Percentiles rank a stretch among this genome's conserved stretches.
These are phyloP conservation scores for Aselliscus stoliczkanus DNA, from an alignment of 2,797 vertebrate species.

Conservation along the genomic window DNA sequence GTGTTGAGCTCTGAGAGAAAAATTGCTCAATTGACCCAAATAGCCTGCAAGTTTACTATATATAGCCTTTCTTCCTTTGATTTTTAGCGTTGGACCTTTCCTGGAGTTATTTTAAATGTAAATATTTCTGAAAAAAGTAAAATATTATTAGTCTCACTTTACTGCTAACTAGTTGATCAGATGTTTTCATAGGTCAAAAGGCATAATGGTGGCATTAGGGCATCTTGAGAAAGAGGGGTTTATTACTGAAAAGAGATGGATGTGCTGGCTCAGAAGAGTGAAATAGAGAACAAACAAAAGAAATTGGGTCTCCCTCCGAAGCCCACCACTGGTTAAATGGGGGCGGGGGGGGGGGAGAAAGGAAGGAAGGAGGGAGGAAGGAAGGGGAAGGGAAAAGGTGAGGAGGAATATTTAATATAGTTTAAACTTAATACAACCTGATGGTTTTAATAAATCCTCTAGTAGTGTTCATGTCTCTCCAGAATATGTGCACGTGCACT, in stretches of 20 bases:
- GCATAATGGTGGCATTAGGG: background rate
- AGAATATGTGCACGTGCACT: background rate
- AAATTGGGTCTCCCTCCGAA: background rate
- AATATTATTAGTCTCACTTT: conserved; percentile 3
- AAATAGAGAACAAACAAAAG: background rate
- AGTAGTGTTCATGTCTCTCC: background rate
- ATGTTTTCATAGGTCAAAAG: background rate
- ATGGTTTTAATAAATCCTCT: background rate
- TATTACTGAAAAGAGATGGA: background rate
- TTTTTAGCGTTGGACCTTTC: background rate
- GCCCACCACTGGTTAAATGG: background rate
- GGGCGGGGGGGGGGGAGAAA: too few relatives aligned
- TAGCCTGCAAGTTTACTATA: background rate
- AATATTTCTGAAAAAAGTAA: conserved; percentile 34
- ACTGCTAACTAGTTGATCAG: background rate
- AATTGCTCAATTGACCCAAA: background rate
- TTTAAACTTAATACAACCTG: background rate
- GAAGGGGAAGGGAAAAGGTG: too few relatives aligned
- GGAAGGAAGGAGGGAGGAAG: background rate
- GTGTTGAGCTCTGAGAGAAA: background rate
- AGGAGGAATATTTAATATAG: background rate
- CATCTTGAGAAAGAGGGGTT: background rate
- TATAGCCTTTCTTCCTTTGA: background rate
- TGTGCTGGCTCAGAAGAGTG: background rate
- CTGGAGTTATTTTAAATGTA: background rate